Percentiles rank a stretch among this genome's conserved stretches.
These are phyloP conservation scores for Coboldia fuscipes DNA, from an alignment of 1,140 invertebrate genomes.

Conservation along the genomic window DNA sequence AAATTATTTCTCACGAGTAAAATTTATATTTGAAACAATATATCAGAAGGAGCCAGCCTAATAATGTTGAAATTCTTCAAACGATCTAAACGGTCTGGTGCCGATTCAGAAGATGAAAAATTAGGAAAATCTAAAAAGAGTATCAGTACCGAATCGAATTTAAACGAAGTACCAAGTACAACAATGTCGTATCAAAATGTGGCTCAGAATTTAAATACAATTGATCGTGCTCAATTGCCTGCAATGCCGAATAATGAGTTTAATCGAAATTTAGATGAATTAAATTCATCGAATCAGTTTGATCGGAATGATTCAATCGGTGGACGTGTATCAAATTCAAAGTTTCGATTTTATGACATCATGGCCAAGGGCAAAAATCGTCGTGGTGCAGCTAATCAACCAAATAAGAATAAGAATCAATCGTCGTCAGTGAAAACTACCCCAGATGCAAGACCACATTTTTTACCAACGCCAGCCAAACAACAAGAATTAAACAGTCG, in stretches of 20 bases:
- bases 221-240: not conserved
- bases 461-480: too few species aligned
- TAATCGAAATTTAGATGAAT: not conserved
- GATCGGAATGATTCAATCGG: not conserved
- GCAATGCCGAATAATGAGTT: not conserved
- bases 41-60: not conserved
- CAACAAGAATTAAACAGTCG: too few species aligned
- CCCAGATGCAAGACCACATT: too few species aligned
- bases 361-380: constrained; percentile 1
- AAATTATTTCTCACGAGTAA: not conserved
- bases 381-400: not conserved
- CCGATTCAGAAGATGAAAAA: too few species aligned
- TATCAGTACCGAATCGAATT: too few species aligned
- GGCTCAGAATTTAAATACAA: not conserved
- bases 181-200: not conserved
- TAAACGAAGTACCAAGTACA: too few species aligned
- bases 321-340: not conserved
- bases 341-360: not conserved
- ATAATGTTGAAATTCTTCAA: not conserved
- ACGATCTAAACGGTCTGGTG: not conserved
- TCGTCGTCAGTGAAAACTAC: not conserved
- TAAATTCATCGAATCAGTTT: not conserved
- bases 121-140: too few species aligned
- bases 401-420: not conserved
- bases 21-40: not conserved